These are phyloP conservation scores for Axis porcinus DNA, from an alignment of 2,113 vertebrate genomes.

Conservation along the genomic window DNA sequence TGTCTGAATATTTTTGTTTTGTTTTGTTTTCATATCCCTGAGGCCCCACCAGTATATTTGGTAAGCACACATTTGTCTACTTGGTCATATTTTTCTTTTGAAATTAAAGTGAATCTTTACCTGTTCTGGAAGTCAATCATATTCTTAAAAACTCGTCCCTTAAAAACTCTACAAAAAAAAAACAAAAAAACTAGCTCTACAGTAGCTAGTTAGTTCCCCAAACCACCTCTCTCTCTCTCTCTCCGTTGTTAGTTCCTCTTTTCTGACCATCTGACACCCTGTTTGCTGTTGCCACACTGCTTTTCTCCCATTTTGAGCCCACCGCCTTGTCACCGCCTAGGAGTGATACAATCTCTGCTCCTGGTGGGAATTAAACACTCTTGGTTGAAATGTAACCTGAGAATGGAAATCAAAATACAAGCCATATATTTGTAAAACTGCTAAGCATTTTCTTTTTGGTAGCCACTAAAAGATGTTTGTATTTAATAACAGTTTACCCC, in stretches of 20 bases:
- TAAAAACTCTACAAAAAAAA: background rate
- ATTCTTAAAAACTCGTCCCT: background rate
- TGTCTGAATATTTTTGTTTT: background rate
- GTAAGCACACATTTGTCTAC: background rate
- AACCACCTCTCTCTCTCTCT: background rate
- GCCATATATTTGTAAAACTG: background rate
- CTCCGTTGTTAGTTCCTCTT: background rate
- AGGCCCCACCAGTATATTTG: background rate
- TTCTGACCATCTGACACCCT: background rate
- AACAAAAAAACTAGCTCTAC: background rate
- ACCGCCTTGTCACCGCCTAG: background rate
- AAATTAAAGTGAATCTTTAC: background rate
- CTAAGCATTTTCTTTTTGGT: background rate
- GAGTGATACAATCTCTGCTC: background rate
- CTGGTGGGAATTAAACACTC: background rate
- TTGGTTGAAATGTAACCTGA: background rate
- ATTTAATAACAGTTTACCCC: background rate
- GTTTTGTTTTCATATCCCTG: background rate
- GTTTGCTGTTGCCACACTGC: fast-evolving
- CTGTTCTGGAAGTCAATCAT: fast-evolving
- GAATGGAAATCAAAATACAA: background rate
- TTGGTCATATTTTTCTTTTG: background rate
- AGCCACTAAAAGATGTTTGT: background rate
- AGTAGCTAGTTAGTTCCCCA: background rate
- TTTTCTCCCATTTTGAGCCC: background rate